Evolutionary conservation across 2,797 vertebrate genomes (phyloP), one percentile per base, ranked within the genome.

Genomic region (Loris lydekkerianus): DNA sequence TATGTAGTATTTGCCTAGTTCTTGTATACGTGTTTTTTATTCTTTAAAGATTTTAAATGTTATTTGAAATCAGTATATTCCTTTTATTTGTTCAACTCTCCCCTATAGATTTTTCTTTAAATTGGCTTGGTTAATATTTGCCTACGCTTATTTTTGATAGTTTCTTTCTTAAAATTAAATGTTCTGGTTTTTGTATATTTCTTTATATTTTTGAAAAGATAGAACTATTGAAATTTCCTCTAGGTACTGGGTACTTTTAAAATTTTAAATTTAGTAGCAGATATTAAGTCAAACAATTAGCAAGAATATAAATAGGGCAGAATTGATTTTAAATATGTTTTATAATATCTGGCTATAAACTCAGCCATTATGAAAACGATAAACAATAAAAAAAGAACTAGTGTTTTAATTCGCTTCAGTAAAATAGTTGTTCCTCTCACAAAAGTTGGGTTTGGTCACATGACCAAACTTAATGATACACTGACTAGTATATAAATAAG

Each of bases 391-490:
- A 65, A 67, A 95, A 96, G 97, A 97, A 70, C 83, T 94, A 95
- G 86, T 97, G 58, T 97, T 92, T 85, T 96, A 97, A 97, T 97
- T 98, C 98, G 86, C 65, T 97, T 97, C 78, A 97, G 56, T 95
- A 98, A 94, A 97, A 46, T 94, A 98, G 96, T 96, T 98, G 96
- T 97, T 70, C 67, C 92, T 94, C 40, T 97, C 63, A 60, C 75
- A 73, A 29, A 98, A 98, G 97, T 98, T 98, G 90, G 91, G 91
- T 89, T 56, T 97, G 95, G 95, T 98, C 98, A 97, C 96, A 90
- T 98, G 98, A 93, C 94, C 97, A 37, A 96, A 98, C 91, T 97
- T 98, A 91, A 96, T 97, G 97, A 93, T 98, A 96, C 78, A 90
- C 23, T 65, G 70, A 93, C 37, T 87, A 78, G 96, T 98, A 95